phyloP scores from a whole-genome alignment of 2,113 vertebrate species.

The Cephalopterus ornatus region DNA sequence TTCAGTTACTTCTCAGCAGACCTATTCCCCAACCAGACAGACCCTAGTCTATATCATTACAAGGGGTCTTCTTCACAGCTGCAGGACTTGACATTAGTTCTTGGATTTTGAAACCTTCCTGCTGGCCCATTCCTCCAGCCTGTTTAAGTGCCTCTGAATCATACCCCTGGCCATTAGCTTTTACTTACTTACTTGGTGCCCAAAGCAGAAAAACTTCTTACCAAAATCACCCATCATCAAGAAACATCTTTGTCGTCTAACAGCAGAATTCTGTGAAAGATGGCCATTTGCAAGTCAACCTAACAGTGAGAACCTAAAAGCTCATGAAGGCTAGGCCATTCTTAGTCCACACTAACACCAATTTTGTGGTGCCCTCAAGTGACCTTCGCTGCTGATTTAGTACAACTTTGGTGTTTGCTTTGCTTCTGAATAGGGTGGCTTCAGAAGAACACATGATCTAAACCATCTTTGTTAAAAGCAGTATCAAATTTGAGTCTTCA shows the following conservation, averaged over 20 bases:
- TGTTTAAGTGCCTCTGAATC: not conserved
- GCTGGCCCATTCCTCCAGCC: not conserved
- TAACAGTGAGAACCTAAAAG: not conserved
- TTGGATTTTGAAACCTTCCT: not conserved
- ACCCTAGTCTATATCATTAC: not conserved
- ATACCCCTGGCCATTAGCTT: not conserved
- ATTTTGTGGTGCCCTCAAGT: not conserved
- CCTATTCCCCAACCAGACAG: not conserved
- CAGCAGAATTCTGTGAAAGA: not conserved
- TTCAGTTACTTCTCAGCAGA: not conserved
- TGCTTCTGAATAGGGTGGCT: not conserved
- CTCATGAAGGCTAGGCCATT: not conserved
- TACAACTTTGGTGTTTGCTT: not conserved
- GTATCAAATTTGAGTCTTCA: not conserved
- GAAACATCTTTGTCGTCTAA: not conserved
- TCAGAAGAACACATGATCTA: not conserved
- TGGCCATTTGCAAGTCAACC: not conserved
- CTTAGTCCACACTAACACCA: not conserved
- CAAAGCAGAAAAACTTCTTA: not conserved
- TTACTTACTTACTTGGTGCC: not conserved
- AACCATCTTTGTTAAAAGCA: not conserved
- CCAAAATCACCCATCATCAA: not conserved
- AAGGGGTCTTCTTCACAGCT: not conserved
- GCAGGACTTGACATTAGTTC: not conserved
- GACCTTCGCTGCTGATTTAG: not conserved